Percentiles rank a stretch among this genome's conserved stretches.
Evolutionary conservation across 2,113 vertebrate genomes (phyloP).

Genomic region (Corvus cornix): DNA sequence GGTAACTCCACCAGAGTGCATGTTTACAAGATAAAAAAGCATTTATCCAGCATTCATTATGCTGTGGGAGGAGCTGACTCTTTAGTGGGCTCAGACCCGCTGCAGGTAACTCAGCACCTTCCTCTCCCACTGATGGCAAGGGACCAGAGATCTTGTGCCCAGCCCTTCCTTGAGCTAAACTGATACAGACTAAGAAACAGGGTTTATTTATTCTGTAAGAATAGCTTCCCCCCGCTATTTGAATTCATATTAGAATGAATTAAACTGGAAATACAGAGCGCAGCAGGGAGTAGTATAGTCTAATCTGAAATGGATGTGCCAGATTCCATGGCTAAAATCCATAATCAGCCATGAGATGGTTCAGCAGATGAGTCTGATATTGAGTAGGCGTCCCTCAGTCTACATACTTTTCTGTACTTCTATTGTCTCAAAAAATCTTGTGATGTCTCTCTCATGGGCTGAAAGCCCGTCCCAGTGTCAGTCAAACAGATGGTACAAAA

Average conservation of each 20-base stretch:
- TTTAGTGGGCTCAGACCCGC: background rate
- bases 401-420: background rate
- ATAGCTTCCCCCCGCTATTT: background rate
- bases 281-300: background rate
- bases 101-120: background rate
- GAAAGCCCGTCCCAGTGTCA: background rate
- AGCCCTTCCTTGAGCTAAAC: background rate
- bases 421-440: constrained; percentile 10
- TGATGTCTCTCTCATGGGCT: background rate
- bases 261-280: background rate
- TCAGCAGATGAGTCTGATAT: constrained; percentile 7
- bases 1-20: background rate
- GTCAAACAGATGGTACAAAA: constrained; percentile 8
- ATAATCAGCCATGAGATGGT: background rate
- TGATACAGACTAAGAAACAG: background rate
- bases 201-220: background rate
- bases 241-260: background rate
- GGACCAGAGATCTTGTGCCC: background rate
- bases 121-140: background rate
- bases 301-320: background rate
- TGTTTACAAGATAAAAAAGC: background rate
- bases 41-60: background rate
- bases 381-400: constrained; percentile 5
- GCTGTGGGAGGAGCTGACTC: background rate
- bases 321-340: background rate